These are phyloP conservation scores for Aethina tumida DNA, from an alignment of 1,140 invertebrate genomes.

Conservation along the genomic window DNA sequence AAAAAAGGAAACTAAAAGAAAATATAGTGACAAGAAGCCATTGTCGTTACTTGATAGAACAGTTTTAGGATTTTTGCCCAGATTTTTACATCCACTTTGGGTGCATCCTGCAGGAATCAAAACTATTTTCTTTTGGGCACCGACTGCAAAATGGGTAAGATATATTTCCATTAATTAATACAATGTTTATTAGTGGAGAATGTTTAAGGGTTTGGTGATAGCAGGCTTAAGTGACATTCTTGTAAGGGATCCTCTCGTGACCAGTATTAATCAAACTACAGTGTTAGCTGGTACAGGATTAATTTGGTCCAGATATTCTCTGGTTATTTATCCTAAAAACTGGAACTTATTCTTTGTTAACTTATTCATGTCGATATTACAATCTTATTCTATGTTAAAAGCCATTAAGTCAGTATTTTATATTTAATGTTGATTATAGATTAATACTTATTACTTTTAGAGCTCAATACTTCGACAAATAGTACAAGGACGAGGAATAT, in stretches of 20 bases:
- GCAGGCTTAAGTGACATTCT: slow-evolving; percentile 87
- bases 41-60: no score
- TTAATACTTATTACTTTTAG: no score
- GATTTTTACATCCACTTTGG: slow-evolving; percentile 78
- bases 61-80: no score
- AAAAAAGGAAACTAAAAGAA: no score
- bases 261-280: slow-evolving; percentile 76
- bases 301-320: slow-evolving; percentile 80
- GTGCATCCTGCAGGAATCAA: slow-evolving; percentile 89
- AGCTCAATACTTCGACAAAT: no score
- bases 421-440: no score
- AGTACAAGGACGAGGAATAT: no score
- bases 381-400: no score
- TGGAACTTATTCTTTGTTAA: slow-evolving; percentile 90
- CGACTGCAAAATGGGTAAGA: slow-evolving; percentile 89
- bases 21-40: no score
- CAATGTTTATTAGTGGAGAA: slow-evolving; percentile 5
- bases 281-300: slow-evolving; percentile 67
- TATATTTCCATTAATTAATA: slow-evolving; percentile 12
- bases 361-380: slow-evolving; percentile 87
- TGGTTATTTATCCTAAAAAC: slow-evolving; percentile 93
- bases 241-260: slow-evolving; percentile 75
- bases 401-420: no score
- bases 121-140: slow-evolving; percentile 95
- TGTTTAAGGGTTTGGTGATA: slow-evolving; percentile 67